A percentile compares a stretch with the other conserved stretches of the same genome.
Evolutionary conservation across 2,797 vertebrate species (phyloP).

Genomic region (Coendou prehensilis): DNA sequence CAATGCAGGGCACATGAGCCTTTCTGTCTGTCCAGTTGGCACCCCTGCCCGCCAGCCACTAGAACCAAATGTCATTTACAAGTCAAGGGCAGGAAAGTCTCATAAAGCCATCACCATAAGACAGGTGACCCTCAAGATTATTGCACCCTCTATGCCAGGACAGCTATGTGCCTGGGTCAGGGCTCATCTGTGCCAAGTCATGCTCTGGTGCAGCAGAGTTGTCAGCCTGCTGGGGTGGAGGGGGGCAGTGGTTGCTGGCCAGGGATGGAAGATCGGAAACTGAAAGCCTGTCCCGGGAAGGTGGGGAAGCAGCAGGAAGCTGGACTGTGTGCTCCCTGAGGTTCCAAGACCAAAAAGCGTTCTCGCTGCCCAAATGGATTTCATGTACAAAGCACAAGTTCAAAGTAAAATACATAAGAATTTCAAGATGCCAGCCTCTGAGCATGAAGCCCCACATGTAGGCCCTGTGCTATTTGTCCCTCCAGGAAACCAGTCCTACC

Average conservation of each 20-base stretch:
- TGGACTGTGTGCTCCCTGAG: accelerated
- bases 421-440: not conserved
- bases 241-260: not conserved
- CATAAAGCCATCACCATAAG: not conserved
- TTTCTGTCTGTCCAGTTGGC: not conserved
- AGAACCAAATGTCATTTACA: not conserved
- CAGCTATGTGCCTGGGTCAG: not conserved
- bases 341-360: not conserved
- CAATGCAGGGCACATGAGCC: accelerated
- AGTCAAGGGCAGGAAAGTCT: not conserved
- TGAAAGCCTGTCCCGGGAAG: not conserved
- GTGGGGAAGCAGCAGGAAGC: not conserved
- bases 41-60: too few species aligned
- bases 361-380: not conserved
- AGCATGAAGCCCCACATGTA: not conserved
- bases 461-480: not conserved
- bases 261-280: not conserved
- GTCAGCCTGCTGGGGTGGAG: too few species aligned
- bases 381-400: not conserved
- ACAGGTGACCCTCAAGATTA: not conserved
- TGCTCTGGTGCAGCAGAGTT: not conserved
- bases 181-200: too few species aligned
- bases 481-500: not conserved
- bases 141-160: too few species aligned
- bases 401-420: not conserved